Percentiles rank a stretch among this genome's conserved stretches.
Evolutionary conservation across 2,888 invertebrate genomes (phyloP).

Genomic region (Heliconius hortense): DNA sequence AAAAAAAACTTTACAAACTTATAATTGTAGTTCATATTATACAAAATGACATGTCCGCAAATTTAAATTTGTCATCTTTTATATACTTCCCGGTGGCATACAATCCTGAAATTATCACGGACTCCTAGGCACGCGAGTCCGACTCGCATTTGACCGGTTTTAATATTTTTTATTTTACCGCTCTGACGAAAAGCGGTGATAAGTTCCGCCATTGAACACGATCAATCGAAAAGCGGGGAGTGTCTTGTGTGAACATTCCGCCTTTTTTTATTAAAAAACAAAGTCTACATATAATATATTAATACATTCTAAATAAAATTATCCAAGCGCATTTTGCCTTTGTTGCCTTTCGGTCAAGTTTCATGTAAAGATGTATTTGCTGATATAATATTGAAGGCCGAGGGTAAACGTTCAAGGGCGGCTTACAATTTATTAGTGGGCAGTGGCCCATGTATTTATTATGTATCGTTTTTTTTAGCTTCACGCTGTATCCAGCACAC

Average conservation of each 20-base stretch:
- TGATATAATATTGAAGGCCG: slow-evolving; percentile 6
- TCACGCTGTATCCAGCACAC: background rate
- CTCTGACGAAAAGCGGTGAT: background rate
- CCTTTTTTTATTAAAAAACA: no score
- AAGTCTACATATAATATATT: no score
- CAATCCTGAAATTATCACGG: no score
- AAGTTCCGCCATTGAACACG: background rate
- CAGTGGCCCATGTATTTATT: background rate
- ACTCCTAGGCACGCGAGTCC: no score
- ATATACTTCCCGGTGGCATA: no score
- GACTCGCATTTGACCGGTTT: no score
- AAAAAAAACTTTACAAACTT: no score
- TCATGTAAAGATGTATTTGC: slow-evolving; percentile 2
- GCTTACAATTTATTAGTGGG: background rate
- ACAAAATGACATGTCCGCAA: no score
- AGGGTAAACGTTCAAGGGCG: slow-evolving; percentile 5
- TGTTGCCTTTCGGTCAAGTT: slow-evolving; percentile 8
- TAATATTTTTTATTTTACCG: background rate
- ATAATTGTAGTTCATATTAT: no score
- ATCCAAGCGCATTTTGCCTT: background rate
- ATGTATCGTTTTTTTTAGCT: background rate
- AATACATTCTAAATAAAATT: background rate
- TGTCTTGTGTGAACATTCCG: background rate
- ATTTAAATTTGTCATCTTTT: no score
- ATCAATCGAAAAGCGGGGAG: background rate